Base-by-base conservation (phyloP, 2,888 invertebrate species). In the Acrobasis repandana region DNA sequence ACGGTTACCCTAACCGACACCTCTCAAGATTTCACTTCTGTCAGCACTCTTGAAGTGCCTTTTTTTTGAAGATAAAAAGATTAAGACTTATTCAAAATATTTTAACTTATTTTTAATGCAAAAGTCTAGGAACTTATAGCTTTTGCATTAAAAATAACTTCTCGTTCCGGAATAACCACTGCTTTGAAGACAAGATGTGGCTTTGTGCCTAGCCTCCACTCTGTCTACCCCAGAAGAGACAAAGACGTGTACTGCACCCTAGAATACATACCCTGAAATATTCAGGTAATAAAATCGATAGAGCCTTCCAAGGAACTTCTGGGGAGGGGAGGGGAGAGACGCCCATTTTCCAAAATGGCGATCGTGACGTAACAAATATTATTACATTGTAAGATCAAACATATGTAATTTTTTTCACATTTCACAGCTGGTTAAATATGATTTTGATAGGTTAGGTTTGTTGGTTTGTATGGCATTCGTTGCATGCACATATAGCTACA, bases 271-370 rank as follows among this genome's bases (percentile, higher is more conserved):
- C 56, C 60, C 60, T 47, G 15, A 54, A 60, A 50, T 38, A 43
- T 48, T 46, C 54, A 54, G 47, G 33, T 54, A 47, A 61, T 56
- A 60, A 60, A 61, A 56, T 56, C 56, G 50, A 61, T 56, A 56
- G 38, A 49, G n/a, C 49, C 34, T 61, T 33, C 34, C 49, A 61
- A 52, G 52, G 47, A 60, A 60, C 56, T 18, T 56, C 51, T 52
- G 57, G 57, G 67, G 58, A 61, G 67, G 65, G 74, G 72, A 72
- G 67, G 75, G 76, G 66, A 61, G 65, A 60, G 79, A 80, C 81
- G 83, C 80, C 78, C 79, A 77, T 85, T 86, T 88, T 73, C 86
- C 87, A 89, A 89, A 82, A 88, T 89, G 89, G 89, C 89, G 79
- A 58, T 67, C 64, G 62, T 80, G 81, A 82, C 76, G 83, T 79